Evolutionary conservation across 1,140 invertebrate genomes (phyloP).

Genomic region (Drosophila punjabiensis): DNA sequence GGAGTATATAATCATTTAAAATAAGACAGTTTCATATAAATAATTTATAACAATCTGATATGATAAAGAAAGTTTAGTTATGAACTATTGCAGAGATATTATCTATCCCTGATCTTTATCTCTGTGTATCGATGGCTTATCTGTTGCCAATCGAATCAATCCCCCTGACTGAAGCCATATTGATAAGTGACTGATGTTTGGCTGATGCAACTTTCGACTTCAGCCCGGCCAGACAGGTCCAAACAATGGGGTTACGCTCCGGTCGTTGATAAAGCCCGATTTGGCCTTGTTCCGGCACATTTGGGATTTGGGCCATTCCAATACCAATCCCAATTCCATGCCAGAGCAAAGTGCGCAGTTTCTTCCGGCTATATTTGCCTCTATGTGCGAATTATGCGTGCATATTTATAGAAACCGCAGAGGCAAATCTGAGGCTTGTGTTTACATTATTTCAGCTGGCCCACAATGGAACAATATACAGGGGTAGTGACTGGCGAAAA

Average conservation of each 20-base stretch:
- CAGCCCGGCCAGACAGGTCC: conserved; percentile 23
- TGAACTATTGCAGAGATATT: neutral
- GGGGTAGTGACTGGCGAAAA: conserved; percentile 31
- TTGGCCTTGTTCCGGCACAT: conserved; percentile 33
- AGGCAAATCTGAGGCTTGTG: conserved; percentile 16
- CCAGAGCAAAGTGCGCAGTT: conserved; percentile 57
- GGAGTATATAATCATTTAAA: neutral
- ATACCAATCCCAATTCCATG: neutral
- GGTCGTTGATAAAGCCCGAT: conserved; percentile 26
- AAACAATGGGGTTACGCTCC: conserved; percentile 47
- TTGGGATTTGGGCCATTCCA: conserved; percentile 42
- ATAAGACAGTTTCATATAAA: neutral
- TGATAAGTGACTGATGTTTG: conserved; percentile 31
- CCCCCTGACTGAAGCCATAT: conserved; percentile 6
- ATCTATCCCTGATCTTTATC: neutral
- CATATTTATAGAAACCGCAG: conserved; percentile 35
- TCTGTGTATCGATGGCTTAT: conserved; percentile 17
- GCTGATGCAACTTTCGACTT: conserved; percentile 68
- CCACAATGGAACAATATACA: conserved; percentile 39
- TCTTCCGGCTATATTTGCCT: neutral
- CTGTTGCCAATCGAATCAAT: conserved; percentile 11
- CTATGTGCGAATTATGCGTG: conserved; percentile 38
- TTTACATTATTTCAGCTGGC: conserved; percentile 36
- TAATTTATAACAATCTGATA: neutral
- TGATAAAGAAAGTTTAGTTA: neutral